Percentiles rank a stretch among this genome's conserved stretches.
phyloP scores from a whole-genome alignment of 2,113 vertebrate genomes.

The Meles meles region DNA sequence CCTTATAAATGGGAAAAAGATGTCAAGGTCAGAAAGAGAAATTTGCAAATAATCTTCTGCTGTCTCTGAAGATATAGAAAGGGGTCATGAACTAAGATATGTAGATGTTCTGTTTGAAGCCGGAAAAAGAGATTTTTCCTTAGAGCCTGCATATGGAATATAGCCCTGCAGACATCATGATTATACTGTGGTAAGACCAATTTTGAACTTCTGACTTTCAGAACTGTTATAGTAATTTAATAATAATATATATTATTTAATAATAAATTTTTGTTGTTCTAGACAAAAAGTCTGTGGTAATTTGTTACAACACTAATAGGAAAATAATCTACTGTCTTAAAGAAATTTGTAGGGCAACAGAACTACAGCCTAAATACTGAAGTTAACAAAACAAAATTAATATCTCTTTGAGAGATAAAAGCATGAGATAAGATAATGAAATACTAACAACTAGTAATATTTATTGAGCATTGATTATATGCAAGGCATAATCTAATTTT shows the following conservation, averaged over 20 bases:
- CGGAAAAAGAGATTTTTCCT: not conserved
- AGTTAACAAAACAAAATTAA: not conserved
- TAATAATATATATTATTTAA: not conserved
- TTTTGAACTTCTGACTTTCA: not conserved
- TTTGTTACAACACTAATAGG: not conserved
- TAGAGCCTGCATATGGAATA: not conserved
- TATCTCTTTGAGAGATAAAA: not conserved
- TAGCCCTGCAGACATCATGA: fast-evolving
- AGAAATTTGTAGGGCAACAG: not conserved
- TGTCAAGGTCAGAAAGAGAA: not conserved
- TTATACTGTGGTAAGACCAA: not conserved
- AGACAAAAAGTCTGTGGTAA: not conserved
- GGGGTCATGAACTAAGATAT: not conserved
- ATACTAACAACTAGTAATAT: not conserved
- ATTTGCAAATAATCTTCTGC: not conserved
- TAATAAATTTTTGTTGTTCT: not conserved
- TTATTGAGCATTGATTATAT: not conserved
- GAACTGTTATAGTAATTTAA: not conserved
- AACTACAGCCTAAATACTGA: not conserved
- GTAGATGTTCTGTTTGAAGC: not conserved
- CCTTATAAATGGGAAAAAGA: not conserved
- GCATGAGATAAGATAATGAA: not conserved
- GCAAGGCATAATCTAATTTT: not conserved
- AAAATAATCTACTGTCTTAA: not conserved
- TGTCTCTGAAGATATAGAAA: not conserved